Evolutionary conservation across 2,888 invertebrate genomes (phyloP), one percentile per base, ranked within the genome.

Genomic region (Selenia dentaria): DNA sequence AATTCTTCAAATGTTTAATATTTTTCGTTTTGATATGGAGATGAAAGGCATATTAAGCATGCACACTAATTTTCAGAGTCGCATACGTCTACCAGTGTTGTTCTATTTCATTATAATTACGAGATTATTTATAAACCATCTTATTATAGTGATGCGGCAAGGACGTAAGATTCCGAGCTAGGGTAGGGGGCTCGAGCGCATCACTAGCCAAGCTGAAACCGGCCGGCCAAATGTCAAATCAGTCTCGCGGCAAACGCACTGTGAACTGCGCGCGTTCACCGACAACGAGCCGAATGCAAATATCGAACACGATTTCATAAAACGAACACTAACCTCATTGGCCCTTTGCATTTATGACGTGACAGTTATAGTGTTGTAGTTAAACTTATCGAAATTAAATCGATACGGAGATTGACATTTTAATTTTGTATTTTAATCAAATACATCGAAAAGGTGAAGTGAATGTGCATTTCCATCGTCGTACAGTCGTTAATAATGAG

Each of bases 281-380:
- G 49, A 41, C 51, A 41, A 62, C 41, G 46, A 57, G 31, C 43
- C 41, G 18, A 60, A 16, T 54, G 54, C 46, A 42, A 62, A 56
- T 46, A 55, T 58, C 67, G 66, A 73, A 70, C 40, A 45, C 52
- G 56, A 59, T 42, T 54, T 38, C 36, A 49, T 52, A 57, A 38
- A 40, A 58, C 59, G 61, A 46, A 59, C 39, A 49, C 14, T 36
- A 14, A n/a, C 9, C 20, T 26, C 6, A 34, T 44, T 34, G 25
- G 18, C 18, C 14, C 12, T 29, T 37, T 40, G 37, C 38, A 34
- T 6, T 24, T 39, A 24, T 29, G 2, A 13, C 6, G 25, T 47
- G 32, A 25, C 44, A 49, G 43, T 37, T 37, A 9, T 28, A 48
- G 57, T 56, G 52, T 28, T 36, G 34, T 41, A 26, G 14, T 10